Evolutionary conservation across 2,113 vertebrate species (phyloP).

Genomic region (Microtus ochrogaster): DNA sequence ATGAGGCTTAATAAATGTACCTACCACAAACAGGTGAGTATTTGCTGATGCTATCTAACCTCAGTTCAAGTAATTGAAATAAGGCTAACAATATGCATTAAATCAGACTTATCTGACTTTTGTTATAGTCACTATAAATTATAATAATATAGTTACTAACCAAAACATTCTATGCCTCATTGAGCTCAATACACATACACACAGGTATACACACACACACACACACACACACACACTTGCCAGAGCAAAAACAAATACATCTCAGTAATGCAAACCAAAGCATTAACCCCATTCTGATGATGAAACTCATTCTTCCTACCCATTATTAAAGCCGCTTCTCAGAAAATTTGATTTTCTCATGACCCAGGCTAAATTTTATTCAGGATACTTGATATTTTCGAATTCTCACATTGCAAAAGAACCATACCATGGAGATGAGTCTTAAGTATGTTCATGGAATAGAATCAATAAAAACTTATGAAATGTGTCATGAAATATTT

Average conservation of each 20-base stretch:
- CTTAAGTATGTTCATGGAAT: slow-evolving; percentile 65
- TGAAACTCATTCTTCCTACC: slow-evolving; percentile 84
- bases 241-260: slow-evolving; percentile 86
- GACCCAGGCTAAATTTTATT: slow-evolving; percentile 81
- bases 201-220: neutral
- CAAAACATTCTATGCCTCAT: slow-evolving; percentile 84
- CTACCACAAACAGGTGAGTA: neutral
- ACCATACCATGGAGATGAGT: slow-evolving; percentile 54
- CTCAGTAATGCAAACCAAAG: slow-evolving; percentile 85
- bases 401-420: slow-evolving; percentile 52
- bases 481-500: slow-evolving; percentile 62
- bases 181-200: slow-evolving; percentile 58
- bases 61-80: neutral
- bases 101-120: neutral
- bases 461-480: slow-evolving; percentile 13
- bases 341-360: slow-evolving; percentile 83
- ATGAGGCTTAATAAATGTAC: slow-evolving; percentile 30
- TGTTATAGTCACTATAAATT: slow-evolving; percentile 34
- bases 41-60: neutral
- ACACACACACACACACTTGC: slow-evolving; percentile 74
- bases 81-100: neutral
- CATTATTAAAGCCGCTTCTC: slow-evolving; percentile 86
- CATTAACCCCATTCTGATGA: slow-evolving; percentile 81
- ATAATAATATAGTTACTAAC: slow-evolving; percentile 81
- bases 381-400: slow-evolving; percentile 71